These are phyloP conservation scores for Sialis fuliginosa DNA, from an alignment of 2,888 invertebrate genomes.

Conservation along the genomic window DNA sequence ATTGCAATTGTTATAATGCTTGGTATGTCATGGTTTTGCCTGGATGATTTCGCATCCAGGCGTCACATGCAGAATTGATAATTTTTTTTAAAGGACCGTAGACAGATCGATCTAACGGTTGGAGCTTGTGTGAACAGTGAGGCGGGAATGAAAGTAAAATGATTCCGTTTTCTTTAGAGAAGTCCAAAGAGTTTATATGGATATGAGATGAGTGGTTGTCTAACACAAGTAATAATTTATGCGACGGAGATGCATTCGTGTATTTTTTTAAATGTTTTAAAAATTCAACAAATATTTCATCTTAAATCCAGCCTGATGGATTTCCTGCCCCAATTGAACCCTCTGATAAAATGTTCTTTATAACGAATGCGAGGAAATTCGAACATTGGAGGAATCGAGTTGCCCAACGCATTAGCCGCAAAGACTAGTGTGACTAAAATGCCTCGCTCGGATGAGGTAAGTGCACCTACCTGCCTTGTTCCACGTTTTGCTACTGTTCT, in stretches of 20 bases:
- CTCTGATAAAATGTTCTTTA: constrained; percentile 14
- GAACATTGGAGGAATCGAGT: background rate
- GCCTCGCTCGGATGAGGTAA: constrained; percentile 16
- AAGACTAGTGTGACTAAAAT: too few species aligned
- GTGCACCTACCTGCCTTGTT: constrained; percentile 9
- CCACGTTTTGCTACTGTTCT: constrained; percentile 1
- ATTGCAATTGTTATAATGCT: constrained; percentile 6
- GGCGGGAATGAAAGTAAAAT: too few species aligned
- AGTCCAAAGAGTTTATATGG: too few species aligned
- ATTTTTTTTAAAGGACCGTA: constrained; percentile 6
- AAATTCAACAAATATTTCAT: constrained; percentile 2
- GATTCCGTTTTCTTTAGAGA: constrained; percentile 6
- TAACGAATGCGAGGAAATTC: background rate
- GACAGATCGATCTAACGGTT: too few species aligned
- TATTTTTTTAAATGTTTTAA: constrained; percentile 3
- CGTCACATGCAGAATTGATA: constrained; percentile 2
- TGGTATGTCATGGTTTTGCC: constrained; percentile 9
- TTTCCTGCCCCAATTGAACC: constrained; percentile 13
- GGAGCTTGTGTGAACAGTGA: too few species aligned
- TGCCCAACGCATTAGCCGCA: background rate
- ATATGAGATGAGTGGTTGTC: too few species aligned
- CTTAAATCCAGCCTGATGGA: constrained; percentile 9
- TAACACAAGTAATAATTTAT: too few species aligned
- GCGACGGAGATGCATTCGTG: constrained; percentile 2
- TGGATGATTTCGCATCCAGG: constrained; percentile 8